Evolutionary conservation across 2,888 invertebrate species (phyloP), one percentile per base, ranked within the genome.

Genomic region (Drosophila vallismaia): DNA sequence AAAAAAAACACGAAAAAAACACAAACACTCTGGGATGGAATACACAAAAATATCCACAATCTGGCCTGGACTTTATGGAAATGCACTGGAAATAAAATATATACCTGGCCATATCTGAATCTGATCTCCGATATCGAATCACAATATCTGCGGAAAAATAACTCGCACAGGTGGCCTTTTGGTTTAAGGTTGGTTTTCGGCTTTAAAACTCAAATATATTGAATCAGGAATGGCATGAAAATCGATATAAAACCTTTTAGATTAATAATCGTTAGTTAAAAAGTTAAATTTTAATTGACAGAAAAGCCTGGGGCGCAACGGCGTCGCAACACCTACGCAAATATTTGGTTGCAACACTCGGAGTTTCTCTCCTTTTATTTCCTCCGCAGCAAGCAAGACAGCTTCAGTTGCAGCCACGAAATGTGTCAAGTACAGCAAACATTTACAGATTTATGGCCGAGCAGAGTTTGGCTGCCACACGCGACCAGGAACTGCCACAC

Each of bases 111-210:
- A n/a, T n/a, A n/a, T n/a, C n/a, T n/a, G n/a, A n/a, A n/a, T n/a
- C n/a, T n/a, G n/a, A n/a, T 52, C 67, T 42, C 44, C 29, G 33
- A 50, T 50, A 19, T 19, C 19, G 24, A n/a, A 14, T 19, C 14
- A 49, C 44, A 36, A 26, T 51, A 1, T 44, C 63, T 53, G 70
- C 57, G 48, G 19, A 19, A 19, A 71, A 40, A 67, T 50, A 38
- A 54, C 66, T 51, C 33, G 40, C 54, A 31, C 76, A 96, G 96
- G 96, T 96, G 94, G 96, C 96, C 93, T 95, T 95, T 93, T 96
- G 96, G 96, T 96, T 95, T 94, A 95, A 96, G 96, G 96, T 96
- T 96, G 94, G 96, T 96, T 93, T 77, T 62, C 58, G 59, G 12
- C 26, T 46, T n/a, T 14, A 31, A 29, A 3, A 12, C 12, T 45